Evolutionary conservation across 2,888 invertebrate species (phyloP), one percentile per base, ranked within the genome.

Genomic region (Helobdella robusta): DNA sequence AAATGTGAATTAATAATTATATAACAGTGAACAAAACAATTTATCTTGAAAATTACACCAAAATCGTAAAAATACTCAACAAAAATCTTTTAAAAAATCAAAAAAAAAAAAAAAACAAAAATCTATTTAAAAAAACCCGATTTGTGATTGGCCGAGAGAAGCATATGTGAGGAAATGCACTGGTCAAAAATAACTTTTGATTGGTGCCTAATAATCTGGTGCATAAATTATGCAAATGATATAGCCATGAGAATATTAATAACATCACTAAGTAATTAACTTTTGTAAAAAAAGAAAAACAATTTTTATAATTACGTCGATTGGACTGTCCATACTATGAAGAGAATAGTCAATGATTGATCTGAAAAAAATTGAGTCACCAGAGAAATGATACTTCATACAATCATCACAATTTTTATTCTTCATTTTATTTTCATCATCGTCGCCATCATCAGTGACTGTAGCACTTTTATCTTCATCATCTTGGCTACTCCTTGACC

Each of bases 251-350:
- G n/a, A 34, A 3, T 11, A 52, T 50, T 15, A 1, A 20, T 11
- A 15, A 52, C 20, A 40, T 3, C 34, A 61, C 20, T 23, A 61
- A 15, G 20, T 36, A 6, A 59, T n/a, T n/a, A n/a, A n/a, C n/a
- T n/a, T n/a, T n/a, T n/a, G n/a, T n/a, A n/a, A n/a, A n/a, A n/a
- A n/a, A n/a, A n/a, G n/a, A n/a, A n/a, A n/a, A n/a, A n/a, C n/a
- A n/a, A n/a, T n/a, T n/a, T n/a, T 25, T 32, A 15, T 74, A 62
- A 64, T 73, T 72, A 79, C 79, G 72, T 79, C 79, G 15, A 77
- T 71, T 64, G 75, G 75, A 68, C 78, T 77, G 52, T 79, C 78
- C 76, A 56, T 28, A 56, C 32, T n/a, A 18, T 56, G 8, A n/a
- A 56, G 32, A 2, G 66, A 35, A 20, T 63, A 64, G 20, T 46